Conservation (phyloP, 1,140 invertebrate genomes). For the Musca vetustissima region DNA sequence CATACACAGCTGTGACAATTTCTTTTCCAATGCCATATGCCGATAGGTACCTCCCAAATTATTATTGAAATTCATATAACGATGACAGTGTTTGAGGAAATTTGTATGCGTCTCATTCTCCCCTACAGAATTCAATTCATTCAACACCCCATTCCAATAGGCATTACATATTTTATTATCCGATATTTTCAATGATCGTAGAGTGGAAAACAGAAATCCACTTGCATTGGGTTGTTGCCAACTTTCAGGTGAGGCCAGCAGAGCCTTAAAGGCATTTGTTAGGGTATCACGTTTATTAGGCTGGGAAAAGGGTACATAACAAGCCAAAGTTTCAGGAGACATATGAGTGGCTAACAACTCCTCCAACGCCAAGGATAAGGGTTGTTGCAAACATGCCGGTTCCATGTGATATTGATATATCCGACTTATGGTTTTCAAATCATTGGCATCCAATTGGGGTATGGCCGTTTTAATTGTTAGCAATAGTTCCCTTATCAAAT, state of each 20-base stretch:
- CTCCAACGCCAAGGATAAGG: constrained; percentile 34
- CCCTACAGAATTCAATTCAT: constrained; percentile 36
- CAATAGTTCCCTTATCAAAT: constrained; percentile 38
- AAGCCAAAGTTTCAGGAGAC: constrained; percentile 38
- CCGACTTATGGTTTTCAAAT: constrained; percentile 38
- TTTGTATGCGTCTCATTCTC: constrained; percentile 40
- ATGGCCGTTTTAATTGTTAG: constrained; percentile 30
- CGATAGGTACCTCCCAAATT: constrained; percentile 58
- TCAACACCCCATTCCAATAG: constrained; percentile 53
- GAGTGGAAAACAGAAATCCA: constrained; percentile 47
- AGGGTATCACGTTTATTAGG: constrained; percentile 49
- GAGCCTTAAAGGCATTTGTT: constrained; percentile 41
- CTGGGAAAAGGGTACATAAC: constrained; percentile 43
- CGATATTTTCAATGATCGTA: constrained; percentile 56
- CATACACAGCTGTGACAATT: constrained; percentile 51
- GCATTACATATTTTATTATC: constrained; percentile 52
- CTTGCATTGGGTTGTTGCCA: constrained; percentile 33
- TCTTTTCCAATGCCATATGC: constrained; percentile 55
- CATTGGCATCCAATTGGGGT: constrained; percentile 25
- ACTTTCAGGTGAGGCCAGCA: constrained; percentile 37
- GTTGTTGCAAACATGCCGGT: constrained; percentile 35
- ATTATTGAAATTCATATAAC: constrained; percentile 61
- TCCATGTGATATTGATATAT: constrained; percentile 48
- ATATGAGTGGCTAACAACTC: constrained; percentile 32
- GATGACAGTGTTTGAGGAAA: constrained; percentile 54